Base-by-base conservation (phyloP, 1,140 invertebrate genomes). In the Temnothorax curvispinosus region DNA sequence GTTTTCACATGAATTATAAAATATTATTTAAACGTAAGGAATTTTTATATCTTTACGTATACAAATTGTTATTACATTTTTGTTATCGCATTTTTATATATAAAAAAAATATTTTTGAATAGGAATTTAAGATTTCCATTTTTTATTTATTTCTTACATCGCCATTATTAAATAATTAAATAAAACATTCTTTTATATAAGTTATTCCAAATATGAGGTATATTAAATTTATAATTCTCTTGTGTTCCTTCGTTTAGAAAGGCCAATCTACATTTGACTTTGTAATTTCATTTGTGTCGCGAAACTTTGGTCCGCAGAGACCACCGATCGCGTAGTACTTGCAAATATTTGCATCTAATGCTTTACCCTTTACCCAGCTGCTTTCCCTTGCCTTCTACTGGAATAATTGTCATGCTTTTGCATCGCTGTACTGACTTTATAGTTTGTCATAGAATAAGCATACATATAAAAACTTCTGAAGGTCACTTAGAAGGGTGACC, bases 311-410 rank as follows among this genome's bases (percentile, higher is more conserved):
- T 15, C 58, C 27, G 21, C 41, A 47, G 75, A 38, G 58, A 78
- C 44, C 27, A 47, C 4, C 15, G 44, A 62, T 78, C 27, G 27
- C 27, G 27, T 41, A 21, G 27, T 41, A 47, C 60, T 64, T 64
- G 75, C 75, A 78, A 78, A 78, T 50, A 78, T 78, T 78, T 78
- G 58, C 75, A 78, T 64, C 58, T 64, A 78, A 32, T 56, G 44
- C 6, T 76, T 58, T 76, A 32, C n/a, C 21, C 38, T 47, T 47
- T 47, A 47, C 47, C 47, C 47, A 41, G 9, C 27, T 50, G 6
- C 18, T 50, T 15, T 62, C 47, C 44, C 27, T 41, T 64, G 35
- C 27, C 58, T 44, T 64, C 44, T 58, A 78, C 64, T 78, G 62
- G 44, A 78, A 78, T 78, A 78, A 64, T 78, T 78, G 27, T 64